Evolutionary conservation across 2,797 vertebrate genomes (phyloP), one percentile per base, ranked within the genome.

Genomic region (Todus mexicanus): DNA sequence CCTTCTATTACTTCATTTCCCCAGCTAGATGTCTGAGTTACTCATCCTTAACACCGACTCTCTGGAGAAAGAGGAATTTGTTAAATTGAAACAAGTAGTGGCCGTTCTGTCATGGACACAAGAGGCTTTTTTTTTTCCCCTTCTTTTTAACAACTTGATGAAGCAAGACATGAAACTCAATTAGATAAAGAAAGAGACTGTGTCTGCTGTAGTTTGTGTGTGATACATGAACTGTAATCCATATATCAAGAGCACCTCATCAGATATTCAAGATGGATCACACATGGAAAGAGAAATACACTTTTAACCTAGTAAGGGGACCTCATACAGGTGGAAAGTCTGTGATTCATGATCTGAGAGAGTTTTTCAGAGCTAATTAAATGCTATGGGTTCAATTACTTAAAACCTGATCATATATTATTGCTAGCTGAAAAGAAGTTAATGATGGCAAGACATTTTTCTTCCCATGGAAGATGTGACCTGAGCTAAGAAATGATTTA

Each of bases 301-400:
- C 87, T 93, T 96, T 57, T 89, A 92, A 91, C 79, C 89, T 83
- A 71, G 51, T 72, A 53, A 69, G 75, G 71, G 37, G 71, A 63
- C 89, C 79, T 95, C 8, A 11, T 88, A 79, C 78, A 93, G 91
- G 93, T 94, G 73, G 65, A 81, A 95, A 70, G 77, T 74, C 57
- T 84, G 72, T 96, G 94, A 96, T 95, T 93, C 94, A 96, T 97
- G 84, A 79, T 93, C 92, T 79, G 71, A 71, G 38, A 37, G 10
- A 72, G 74, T 75, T 96, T 96, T 96, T 94, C 47, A 69, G 92
- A 94, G 89, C 95, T 97, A 97, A 97, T 96, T 97, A 97, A 95
- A 94, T 87, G 73, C 89, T 93, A n/a, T 87, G 87, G 78, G 91
- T 94, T 96, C 94, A 95, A 57, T 97, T 96, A 94, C 84, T 95